Evolutionary conservation across 2,113 vertebrate species (phyloP).

Genomic region (Dendropsophus ebraccatus): DNA sequence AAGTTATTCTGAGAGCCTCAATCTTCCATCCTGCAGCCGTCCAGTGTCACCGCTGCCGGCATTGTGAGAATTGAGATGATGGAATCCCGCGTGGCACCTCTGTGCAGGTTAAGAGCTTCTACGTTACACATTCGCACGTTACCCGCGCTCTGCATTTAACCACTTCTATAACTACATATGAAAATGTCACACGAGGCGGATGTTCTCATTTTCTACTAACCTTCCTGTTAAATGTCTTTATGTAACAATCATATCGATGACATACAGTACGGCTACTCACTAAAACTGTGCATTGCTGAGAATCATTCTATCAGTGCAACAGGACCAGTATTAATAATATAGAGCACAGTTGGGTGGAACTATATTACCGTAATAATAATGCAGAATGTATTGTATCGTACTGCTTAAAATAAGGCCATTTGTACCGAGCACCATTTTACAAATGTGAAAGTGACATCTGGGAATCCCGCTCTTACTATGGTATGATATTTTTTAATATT

Average conservation of each 20-base stretch:
- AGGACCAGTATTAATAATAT: not conserved
- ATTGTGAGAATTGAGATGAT: not conserved
- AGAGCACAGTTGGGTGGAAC: too few species aligned
- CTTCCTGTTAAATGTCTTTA: not conserved
- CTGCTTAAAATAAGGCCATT: too few species aligned
- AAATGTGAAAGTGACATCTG: too few species aligned
- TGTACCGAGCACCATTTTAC: too few species aligned
- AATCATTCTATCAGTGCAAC: not conserved
- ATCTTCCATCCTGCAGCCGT: not conserved
- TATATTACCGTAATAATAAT: too few species aligned
- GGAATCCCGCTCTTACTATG: too few species aligned
- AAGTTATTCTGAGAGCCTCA: not conserved
- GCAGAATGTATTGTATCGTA: too few species aligned
- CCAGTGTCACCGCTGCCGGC: not conserved
- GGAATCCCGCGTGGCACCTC: not conserved
- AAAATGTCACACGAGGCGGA: not conserved
- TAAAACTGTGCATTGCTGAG: not conserved
- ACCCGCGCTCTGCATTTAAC: not conserved
- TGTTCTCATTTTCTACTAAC: not conserved
- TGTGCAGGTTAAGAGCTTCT: slow-evolving; percentile 4
- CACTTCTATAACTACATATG: not conserved
- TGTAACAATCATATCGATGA: not conserved
- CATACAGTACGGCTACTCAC: too few species aligned
- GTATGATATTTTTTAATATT: too few species aligned
- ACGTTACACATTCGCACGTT: not conserved